phyloP scores from a whole-genome alignment of 2,888 invertebrate genomes.

The Nemapogon koenigi region DNA sequence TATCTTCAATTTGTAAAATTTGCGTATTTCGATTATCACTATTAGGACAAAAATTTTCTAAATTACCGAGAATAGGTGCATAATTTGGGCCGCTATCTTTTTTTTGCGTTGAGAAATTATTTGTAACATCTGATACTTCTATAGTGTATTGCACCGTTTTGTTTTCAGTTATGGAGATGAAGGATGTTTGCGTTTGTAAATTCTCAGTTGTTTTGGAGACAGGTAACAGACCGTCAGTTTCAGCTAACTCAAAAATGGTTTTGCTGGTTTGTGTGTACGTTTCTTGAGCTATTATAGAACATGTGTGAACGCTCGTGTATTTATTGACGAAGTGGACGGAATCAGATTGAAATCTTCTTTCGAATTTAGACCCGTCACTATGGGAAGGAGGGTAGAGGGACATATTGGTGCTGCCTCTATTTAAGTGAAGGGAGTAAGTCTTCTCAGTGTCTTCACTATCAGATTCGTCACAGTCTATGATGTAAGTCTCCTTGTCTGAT shows the following conservation, averaged over 20 bases:
- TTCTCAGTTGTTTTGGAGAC: conserved; percentile 23
- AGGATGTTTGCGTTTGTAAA: conserved; percentile 49
- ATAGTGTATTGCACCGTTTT: conserved; percentile 35
- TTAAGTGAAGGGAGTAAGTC: conserved; percentile 23
- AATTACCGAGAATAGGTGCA: no score
- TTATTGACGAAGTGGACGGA: background rate
- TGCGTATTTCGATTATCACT: no score
- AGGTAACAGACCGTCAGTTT: conserved; percentile 25
- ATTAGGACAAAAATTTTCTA: no score
- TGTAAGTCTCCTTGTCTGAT: conserved; percentile 46
- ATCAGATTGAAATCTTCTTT: background rate
- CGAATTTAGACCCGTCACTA: background rate
- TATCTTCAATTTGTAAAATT: no score
- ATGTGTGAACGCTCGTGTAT: conserved; percentile 21
- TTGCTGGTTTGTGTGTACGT: conserved; percentile 65
- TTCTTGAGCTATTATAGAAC: conserved; percentile 33
- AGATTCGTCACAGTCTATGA: conserved; percentile 39
- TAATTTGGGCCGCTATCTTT: no score
- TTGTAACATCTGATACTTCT: no score
- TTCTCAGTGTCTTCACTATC: conserved; percentile 27
- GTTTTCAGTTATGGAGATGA: conserved; percentile 37
- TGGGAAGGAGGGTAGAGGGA: conserved; percentile 2
- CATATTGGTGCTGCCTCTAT: conserved; percentile 24
- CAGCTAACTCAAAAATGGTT: conserved; percentile 59
- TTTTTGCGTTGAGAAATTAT: no score